Conservation (phyloP, 1,140 invertebrate genomes). For the Hylyphantes graminicola region DNA sequence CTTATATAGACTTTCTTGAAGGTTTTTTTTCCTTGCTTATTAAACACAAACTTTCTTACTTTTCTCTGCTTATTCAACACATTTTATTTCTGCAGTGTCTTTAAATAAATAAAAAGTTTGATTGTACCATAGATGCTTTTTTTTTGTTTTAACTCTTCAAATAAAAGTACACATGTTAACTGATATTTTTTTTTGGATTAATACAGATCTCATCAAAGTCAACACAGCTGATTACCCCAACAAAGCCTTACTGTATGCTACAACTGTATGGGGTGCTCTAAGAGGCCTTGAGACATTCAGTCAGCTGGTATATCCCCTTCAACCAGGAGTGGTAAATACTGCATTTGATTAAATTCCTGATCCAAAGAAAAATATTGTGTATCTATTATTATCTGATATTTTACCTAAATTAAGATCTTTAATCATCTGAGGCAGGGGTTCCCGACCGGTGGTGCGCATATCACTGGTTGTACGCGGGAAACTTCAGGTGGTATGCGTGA, state of each 20-base stretch:
- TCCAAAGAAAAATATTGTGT: too few species aligned
- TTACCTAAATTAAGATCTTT: too few species aligned
- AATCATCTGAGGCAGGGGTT: too few species aligned
- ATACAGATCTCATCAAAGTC: conserved; percentile 70
- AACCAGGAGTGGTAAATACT: conserved; percentile 69
- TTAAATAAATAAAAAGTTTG: background rate
- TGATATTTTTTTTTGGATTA: conserved; percentile 24
- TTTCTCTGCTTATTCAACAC: background rate
- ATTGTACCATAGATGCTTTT: background rate
- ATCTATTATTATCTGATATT: too few species aligned
- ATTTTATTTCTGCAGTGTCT: background rate
- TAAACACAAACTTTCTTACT: too few species aligned
- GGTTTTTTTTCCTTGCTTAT: too few species aligned
- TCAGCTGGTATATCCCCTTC: conserved; percentile 74
- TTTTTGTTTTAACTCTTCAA: background rate
- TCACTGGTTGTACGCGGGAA: too few species aligned
- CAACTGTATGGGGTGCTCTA: conserved; percentile 79
- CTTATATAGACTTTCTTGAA: too few species aligned
- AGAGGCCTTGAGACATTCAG: conserved; percentile 83
- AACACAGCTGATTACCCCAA: conserved; percentile 66
- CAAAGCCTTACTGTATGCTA: conserved; percentile 65
- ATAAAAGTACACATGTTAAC: conserved; percentile 1
- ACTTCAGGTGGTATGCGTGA: too few species aligned
- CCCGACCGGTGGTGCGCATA: too few species aligned
- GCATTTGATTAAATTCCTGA: background rate